These are phyloP conservation scores for Coryphaenoides rupestris DNA, from an alignment of 2,113 vertebrate species.

Conservation along the genomic window DNA sequence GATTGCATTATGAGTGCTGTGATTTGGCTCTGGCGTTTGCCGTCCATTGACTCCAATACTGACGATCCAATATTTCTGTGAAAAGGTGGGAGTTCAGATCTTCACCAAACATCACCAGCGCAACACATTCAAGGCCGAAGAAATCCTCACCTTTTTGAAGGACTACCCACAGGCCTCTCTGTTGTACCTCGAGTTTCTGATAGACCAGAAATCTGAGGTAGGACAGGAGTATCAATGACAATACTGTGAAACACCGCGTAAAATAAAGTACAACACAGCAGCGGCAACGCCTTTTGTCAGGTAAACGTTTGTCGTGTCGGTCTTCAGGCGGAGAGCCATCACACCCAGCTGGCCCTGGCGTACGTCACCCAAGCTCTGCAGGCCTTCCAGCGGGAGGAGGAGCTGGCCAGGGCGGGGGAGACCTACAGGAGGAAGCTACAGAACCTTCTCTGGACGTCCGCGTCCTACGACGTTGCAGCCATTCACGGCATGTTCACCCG, in stretches of 20 bases:
- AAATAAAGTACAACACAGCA: background rate
- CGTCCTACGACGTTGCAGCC: conserved; percentile 40
- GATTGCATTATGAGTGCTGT: background rate
- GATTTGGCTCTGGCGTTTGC: no score
- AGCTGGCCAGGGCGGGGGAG: conserved; percentile 14
- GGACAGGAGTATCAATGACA: conserved; percentile 22
- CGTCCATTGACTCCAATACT: no score
- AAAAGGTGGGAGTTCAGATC: conserved; percentile 61
- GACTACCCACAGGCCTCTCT: conserved; percentile 47
- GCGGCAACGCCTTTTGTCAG: background rate
- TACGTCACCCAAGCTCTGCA: conserved; percentile 44
- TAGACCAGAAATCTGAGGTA: conserved; percentile 59
- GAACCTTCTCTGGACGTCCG: conserved; percentile 60
- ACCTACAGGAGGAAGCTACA: conserved; percentile 61
- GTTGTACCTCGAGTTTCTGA: conserved; percentile 65
- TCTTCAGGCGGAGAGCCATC: conserved; percentile 62
- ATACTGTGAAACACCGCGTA: conserved; percentile 11
- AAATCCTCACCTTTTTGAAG: conserved; percentile 49
- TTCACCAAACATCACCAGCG: conserved; percentile 51
- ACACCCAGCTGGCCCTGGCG: conserved; percentile 58
- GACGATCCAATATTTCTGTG: background rate
- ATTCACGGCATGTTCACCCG: conserved; percentile 48
- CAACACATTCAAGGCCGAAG: conserved; percentile 31
- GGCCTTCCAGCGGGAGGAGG: conserved; percentile 20
- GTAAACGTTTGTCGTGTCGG: background rate